Base-by-base conservation (phyloP, 2,797 vertebrate genomes). In the Leuciscus waleckii region DNA sequence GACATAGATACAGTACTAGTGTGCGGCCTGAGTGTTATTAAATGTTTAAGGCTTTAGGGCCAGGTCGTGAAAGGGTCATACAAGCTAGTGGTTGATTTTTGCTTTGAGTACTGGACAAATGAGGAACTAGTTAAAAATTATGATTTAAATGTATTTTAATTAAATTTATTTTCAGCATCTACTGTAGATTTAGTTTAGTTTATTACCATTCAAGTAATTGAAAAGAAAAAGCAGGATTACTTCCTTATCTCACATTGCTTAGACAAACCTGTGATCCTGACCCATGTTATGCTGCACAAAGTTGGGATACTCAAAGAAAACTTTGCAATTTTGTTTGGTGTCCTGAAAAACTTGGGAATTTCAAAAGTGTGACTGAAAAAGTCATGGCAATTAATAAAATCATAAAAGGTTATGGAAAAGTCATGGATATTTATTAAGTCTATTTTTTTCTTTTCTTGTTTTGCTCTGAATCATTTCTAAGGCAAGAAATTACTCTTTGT, bases 1-100 rank as follows among this genome's bases (percentile, higher is more conserved):
- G 76, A 87, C 69, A 80, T 51, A 21, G 76, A 83, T 79, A 43
- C 65, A 58, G 35, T 73, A 73, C 9, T 56, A 32, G 39, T 32
- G 61, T 16, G 41, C 3, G 5, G 7, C 23, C n/a, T 68, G 63
- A 68, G 63, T 8, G 7, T 84, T 79, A 58, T 70, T 79, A 84
- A 61, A 79, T 71, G 74, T 78, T 58, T 23, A 70, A 17, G n/a
- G 51, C 51, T 61, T 70, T 39, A 19, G 79, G 37, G 51, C 1
- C 9, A 71, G 39, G 70, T 82, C 39, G 19, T 23, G 37, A 32
- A 63, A 19, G 35, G 54, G 83, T 70, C 9, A 0, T 5, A 23
- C 11, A 76, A 63, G 56, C 23, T 61, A 65, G 41, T 74, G 56
- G 70, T 43, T 46, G 39, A 73, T 13, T 58, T n/a, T 73, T n/a